Evolutionary conservation across 2,888 invertebrate genomes (phyloP).

Genomic region (Mamestra brassicae): DNA sequence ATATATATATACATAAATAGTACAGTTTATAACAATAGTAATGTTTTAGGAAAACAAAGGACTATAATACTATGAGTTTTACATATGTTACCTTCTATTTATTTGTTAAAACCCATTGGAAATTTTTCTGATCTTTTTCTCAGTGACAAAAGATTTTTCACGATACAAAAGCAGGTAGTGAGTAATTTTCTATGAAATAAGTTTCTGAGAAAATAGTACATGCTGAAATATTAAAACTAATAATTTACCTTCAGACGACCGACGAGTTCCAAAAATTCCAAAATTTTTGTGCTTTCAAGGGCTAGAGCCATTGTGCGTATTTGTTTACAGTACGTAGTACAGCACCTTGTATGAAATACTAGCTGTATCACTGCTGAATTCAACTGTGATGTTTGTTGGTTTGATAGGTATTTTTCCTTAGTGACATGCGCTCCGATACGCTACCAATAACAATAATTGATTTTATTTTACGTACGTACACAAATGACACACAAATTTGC

Average conservation of each 20-base stretch:
- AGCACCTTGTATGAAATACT: constrained; percentile 16
- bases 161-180: background rate
- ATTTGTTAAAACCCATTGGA: background rate
- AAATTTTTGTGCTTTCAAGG: constrained; percentile 87
- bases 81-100: background rate
- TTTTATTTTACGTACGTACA: constrained; percentile 23
- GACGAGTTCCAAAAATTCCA: constrained; percentile 93
- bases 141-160: background rate
- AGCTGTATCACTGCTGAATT: constrained; percentile 8
- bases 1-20: no score
- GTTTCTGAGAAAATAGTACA: background rate
- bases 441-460: constrained; percentile 16
- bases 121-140: background rate
- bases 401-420: constrained; percentile 10
- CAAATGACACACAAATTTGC: background rate
- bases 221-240: background rate
- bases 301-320: constrained; percentile 73
- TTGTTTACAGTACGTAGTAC: constrained; percentile 10
- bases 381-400: background rate
- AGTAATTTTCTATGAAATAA: background rate
- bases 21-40: background rate
- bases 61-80: background rate
- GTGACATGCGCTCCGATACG: background rate
- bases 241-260: constrained; percentile 93
- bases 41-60: background rate